Conservation (phyloP, 2,888 invertebrate species). For the Lochmaea crataegi region DNA sequence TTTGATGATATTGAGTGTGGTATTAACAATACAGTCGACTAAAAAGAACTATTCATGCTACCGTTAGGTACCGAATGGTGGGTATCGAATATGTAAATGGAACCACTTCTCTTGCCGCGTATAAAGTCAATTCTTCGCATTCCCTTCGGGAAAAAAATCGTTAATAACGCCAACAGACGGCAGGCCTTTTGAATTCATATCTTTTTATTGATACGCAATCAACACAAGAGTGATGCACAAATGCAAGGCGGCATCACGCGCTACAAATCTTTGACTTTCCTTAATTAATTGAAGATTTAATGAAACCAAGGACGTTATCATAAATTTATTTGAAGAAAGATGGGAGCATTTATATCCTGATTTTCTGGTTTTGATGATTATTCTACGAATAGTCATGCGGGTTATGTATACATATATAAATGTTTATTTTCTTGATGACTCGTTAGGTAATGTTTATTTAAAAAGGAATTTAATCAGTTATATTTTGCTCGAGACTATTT, state of each 20-base stretch:
- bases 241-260: slow-evolving; percentile 29
- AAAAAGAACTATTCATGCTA: slow-evolving; percentile 3
- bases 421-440: neutral
- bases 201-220: slow-evolving; percentile 37
- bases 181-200: slow-evolving; percentile 37
- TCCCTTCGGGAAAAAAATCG: slow-evolving; percentile 29
- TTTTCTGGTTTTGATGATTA: slow-evolving; percentile 12
- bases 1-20: too few relatives aligned
- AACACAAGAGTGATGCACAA: slow-evolving; percentile 31
- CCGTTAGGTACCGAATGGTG: slow-evolving; percentile 13
- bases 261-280: slow-evolving; percentile 33
- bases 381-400: neutral
- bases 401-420: neutral
- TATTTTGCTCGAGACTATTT: too few relatives aligned
- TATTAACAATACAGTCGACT: neutral
- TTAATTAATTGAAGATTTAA: slow-evolving; percentile 50
- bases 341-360: slow-evolving; percentile 7
- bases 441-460: neutral
- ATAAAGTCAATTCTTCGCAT: slow-evolving; percentile 33
- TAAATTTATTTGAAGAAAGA: slow-evolving; percentile 25
- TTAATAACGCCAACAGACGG: slow-evolving; percentile 27
- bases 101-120: slow-evolving; percentile 29
- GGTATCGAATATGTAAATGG: slow-evolving; percentile 37
- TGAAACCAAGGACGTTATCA: slow-evolving; percentile 37
- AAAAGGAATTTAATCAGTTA: neutral